Evolutionary conservation across 30 jellyfish, hydroid and myxozoan genomes (phyloP).

Genomic region (Aurelia aurita complex sp. Pacific): DNA sequence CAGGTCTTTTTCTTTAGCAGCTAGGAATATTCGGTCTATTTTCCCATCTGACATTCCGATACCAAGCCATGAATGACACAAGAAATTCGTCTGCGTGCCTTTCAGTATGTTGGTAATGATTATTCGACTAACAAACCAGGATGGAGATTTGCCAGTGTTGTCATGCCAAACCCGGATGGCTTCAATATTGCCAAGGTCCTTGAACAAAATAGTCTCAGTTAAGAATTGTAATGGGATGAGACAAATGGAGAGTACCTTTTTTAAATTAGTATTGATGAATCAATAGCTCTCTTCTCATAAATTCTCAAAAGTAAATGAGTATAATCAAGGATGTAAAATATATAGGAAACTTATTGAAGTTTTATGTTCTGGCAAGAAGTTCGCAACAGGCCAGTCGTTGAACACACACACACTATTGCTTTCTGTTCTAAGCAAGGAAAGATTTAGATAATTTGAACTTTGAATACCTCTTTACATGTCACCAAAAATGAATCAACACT

Average conservation of each 20-base stretch:
- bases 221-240: no score
- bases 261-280: no score
- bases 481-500: constrained; percentile 77
- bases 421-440: no score
- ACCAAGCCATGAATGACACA: constrained; percentile 77
- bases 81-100: constrained; percentile 30
- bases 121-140: constrained; percentile 87
- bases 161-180: constrained; percentile 75
- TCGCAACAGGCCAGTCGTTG: no score
- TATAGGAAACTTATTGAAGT: no score
- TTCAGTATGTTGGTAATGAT: constrained; percentile 37
- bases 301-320: no score
- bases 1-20: constrained; percentile 52
- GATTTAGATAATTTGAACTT: no score
- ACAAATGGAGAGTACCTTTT: no score
- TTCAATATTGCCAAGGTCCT: constrained; percentile 68
- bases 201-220: background rate
- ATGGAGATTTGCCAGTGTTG: constrained; percentile 67
- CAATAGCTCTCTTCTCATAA: no score
- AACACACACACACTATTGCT: no score
- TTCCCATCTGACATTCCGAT: constrained; percentile 43
- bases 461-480: constrained; percentile 32
- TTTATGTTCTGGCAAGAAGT: no score
- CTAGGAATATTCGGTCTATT: constrained; percentile 43
- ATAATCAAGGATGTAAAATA: no score